phyloP scores from a whole-genome alignment of 2,888 invertebrate genomes.

The Clusia tigrina region DNA sequence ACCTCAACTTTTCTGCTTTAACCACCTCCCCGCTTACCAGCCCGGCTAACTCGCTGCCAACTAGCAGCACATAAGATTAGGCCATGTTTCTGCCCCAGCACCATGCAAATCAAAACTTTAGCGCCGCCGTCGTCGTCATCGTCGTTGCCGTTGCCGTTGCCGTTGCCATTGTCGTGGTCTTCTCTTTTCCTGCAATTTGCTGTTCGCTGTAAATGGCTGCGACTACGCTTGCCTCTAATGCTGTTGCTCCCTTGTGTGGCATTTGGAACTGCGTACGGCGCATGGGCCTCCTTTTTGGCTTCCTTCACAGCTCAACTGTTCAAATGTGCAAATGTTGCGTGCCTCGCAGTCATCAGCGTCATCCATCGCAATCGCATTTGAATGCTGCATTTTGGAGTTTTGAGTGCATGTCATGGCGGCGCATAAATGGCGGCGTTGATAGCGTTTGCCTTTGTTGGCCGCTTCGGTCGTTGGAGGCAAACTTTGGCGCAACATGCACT shows the following conservation, averaged over 20 bases:
- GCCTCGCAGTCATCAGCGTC: slow-evolving; percentile 60
- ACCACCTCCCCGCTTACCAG: not conserved
- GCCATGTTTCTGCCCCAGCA: slow-evolving; percentile 23
- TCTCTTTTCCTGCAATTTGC: slow-evolving; percentile 8
- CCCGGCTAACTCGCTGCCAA: not conserved
- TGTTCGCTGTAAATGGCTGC: slow-evolving; percentile 22
- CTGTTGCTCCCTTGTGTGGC: slow-evolving; percentile 38
- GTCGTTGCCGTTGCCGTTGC: not conserved
- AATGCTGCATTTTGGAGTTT: slow-evolving; percentile 20
- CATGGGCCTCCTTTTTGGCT: slow-evolving; percentile 3
- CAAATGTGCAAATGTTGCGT: slow-evolving; percentile 62
- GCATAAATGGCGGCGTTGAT: slow-evolving; percentile 38
- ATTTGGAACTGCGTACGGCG: slow-evolving; percentile 26
- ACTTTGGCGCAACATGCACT: slow-evolving; percentile 14
- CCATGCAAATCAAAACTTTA: slow-evolving; percentile 39
- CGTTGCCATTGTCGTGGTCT: slow-evolving; percentile 17
- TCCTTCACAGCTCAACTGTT: slow-evolving; percentile 37
- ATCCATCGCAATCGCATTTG: slow-evolving; percentile 31
- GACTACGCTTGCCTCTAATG: slow-evolving; percentile 11
- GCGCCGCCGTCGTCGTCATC: slow-evolving; percentile 29
- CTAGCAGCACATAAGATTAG: slow-evolving; percentile 15
- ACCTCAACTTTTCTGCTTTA: not conserved
- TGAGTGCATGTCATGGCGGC: slow-evolving; percentile 38
- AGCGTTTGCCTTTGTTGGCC: slow-evolving; percentile 16
- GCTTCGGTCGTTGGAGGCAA: slow-evolving; percentile 31